These are phyloP conservation scores for Leistus spinibarbis DNA, from an alignment of 2,888 invertebrate genomes.

Conservation along the genomic window DNA sequence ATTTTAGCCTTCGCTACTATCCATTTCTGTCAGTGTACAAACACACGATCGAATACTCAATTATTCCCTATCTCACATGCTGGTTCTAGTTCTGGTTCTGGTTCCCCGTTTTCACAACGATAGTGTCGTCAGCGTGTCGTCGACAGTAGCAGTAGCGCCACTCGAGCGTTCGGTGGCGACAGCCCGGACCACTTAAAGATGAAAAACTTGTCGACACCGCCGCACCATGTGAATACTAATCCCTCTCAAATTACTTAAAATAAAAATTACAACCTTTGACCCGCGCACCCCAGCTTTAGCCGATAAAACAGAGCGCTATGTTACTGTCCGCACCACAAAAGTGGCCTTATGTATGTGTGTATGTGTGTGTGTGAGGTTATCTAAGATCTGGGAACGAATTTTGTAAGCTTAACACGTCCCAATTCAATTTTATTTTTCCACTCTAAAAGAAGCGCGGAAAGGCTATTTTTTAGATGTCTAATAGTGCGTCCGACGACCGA, in stretches of 20 bases:
- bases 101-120: background rate
- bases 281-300: background rate
- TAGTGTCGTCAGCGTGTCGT: background rate
- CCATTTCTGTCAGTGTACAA: too few relatives aligned
- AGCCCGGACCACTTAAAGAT: background rate
- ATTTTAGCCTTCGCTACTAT: too few relatives aligned
- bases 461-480: background rate
- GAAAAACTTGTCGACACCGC: background rate
- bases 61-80: too few relatives aligned
- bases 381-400: background rate
- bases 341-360: background rate
- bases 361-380: background rate
- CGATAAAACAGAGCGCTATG: background rate
- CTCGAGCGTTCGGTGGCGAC: background rate
- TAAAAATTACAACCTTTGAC: background rate
- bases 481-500: background rate
- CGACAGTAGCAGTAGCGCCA: background rate
- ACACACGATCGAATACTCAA: too few relatives aligned
- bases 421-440: background rate
- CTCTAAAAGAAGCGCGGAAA: background rate
- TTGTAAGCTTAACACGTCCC: background rate
- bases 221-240: background rate
- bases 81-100: too few relatives aligned
- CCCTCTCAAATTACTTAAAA: background rate
- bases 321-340: background rate